A percentile compares a stretch with the other conserved stretches of the same genome.
Conservation (phyloP, 2,797 vertebrate genomes). For the Alcedo quadribrachys region DNA sequence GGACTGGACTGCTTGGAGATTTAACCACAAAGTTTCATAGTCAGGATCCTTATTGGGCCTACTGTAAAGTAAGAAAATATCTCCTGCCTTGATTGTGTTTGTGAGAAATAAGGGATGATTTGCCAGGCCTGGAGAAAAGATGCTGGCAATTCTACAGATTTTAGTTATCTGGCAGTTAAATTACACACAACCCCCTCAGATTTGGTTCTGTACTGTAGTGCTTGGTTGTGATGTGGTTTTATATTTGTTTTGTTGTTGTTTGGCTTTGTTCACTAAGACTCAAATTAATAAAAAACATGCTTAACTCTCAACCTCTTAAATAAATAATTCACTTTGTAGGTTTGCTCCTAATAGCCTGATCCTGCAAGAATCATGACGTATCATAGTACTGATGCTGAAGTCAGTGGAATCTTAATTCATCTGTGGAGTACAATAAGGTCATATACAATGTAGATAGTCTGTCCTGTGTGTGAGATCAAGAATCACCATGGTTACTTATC, state of each 20-base stretch:
- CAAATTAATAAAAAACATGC: neutral
- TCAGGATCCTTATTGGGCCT: neutral
- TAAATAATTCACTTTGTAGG: neutral
- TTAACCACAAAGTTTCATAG: neutral
- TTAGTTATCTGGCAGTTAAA: neutral
- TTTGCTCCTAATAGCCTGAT: neutral
- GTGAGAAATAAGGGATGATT: neutral
- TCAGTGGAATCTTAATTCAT: neutral
- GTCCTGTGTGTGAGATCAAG: slow-evolving; percentile 10
- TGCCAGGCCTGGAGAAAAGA: neutral
- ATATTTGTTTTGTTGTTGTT: neutral
- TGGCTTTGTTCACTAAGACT: neutral
- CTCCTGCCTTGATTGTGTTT: neutral
- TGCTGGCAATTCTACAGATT: neutral
- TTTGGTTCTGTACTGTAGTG: neutral
- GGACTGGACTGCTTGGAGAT: neutral
- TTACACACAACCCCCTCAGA: neutral
- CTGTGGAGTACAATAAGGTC: slow-evolving; percentile 13
- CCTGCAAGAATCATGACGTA: neutral
- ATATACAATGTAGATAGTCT: neutral
- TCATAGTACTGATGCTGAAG: neutral
- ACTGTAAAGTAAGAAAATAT: neutral
- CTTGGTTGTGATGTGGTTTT: neutral
- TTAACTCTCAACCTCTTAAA: neutral
- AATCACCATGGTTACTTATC: slow-evolving; percentile 67